Evolutionary conservation across 2,113 vertebrate genomes (phyloP).

Genomic region (Neolamprologus longior): DNA sequence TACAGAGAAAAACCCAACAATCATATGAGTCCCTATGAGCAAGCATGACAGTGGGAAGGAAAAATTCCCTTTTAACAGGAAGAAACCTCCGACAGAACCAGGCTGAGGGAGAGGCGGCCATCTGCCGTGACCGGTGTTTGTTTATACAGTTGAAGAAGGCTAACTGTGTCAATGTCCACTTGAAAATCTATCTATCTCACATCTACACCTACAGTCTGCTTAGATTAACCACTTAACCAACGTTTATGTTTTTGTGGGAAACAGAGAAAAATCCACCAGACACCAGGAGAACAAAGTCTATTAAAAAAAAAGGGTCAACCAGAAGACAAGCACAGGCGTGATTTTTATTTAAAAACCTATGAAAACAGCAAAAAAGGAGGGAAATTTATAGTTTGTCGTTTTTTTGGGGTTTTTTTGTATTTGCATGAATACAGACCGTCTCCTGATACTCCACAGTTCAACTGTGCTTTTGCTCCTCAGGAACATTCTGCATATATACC

Average conservation of each 20-base stretch:
- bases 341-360: background rate
- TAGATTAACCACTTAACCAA: background rate
- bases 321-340: background rate
- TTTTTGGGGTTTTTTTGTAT: fast-evolving
- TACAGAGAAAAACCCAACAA: background rate
- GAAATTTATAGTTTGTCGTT: background rate
- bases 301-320: background rate
- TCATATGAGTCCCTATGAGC: background rate
- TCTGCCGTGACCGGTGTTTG: background rate
- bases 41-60: background rate
- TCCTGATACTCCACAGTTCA: background rate
- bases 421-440: background rate
- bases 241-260: background rate
- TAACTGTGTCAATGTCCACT: background rate
- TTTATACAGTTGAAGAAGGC: background rate
- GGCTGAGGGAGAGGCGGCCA: background rate
- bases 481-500: background rate
- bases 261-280: background rate
- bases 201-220: background rate
- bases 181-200: background rate
- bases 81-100: background rate
- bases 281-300: background rate
- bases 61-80: background rate
- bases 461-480: background rate
- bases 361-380: background rate